phyloP scores from a whole-genome alignment of 1,140 invertebrate species.

The Tribolium castaneum region DNA sequence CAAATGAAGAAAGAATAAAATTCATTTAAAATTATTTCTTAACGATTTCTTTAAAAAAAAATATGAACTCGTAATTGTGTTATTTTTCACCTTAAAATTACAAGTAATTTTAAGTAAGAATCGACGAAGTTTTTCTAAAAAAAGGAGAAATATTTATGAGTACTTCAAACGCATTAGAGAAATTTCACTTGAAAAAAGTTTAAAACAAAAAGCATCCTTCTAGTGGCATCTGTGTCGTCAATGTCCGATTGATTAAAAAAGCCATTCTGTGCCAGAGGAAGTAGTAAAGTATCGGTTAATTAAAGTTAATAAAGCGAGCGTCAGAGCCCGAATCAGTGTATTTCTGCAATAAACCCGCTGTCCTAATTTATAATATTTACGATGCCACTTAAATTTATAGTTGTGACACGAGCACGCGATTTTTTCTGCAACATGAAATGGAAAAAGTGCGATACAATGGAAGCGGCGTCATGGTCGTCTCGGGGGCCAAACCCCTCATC shows the following conservation, averaged over 20 bases:
- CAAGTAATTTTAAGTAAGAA: no score
- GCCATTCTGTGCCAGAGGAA: background rate
- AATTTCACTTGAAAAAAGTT: no score
- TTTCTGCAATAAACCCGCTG: background rate
- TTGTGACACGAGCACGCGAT: background rate
- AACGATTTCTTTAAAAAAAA: no score
- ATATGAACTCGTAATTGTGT: no score
- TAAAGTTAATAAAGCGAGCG: background rate
- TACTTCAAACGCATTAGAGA: no score
- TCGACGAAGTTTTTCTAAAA: no score
- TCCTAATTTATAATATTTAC: background rate
- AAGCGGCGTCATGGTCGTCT: background rate
- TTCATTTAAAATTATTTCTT: no score
- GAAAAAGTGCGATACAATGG: background rate
- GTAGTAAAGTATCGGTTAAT: background rate
- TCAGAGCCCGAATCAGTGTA: background rate
- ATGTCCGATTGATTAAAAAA: background rate
- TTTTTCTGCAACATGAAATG: background rate
- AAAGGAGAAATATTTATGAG: no score
- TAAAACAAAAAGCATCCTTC: no score
- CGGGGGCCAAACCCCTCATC: conserved; percentile 45
- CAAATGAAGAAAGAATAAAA: no score
- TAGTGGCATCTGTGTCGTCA: no score
- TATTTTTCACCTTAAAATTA: no score
- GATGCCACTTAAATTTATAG: background rate